phyloP scores from a whole-genome alignment of 2,888 invertebrate species.

The Xylocampa areola region DNA sequence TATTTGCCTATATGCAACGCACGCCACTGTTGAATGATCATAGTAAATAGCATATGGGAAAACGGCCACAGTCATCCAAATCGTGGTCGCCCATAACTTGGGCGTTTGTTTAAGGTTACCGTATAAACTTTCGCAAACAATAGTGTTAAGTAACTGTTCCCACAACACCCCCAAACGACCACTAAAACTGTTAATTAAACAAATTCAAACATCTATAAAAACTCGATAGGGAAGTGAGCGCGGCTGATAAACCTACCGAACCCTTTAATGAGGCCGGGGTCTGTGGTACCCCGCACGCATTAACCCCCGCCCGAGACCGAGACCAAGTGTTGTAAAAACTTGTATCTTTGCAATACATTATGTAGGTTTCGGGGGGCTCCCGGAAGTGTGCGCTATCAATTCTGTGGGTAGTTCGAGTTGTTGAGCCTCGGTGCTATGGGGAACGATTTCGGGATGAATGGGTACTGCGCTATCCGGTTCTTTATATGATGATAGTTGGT shows the following conservation, averaged over 20 bases:
- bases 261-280: conserved; percentile 58
- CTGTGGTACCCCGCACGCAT: conserved; percentile 47
- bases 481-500: neutral
- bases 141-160: conserved; percentile 43
- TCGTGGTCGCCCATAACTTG: too few species aligned
- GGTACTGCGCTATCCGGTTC: conserved; percentile 15
- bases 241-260: conserved; percentile 67
- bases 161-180: conserved; percentile 23
- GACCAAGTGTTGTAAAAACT: conserved; percentile 71
- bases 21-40: too few species aligned
- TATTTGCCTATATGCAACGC: too few species aligned
- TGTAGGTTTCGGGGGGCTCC: conserved; percentile 28
- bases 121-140: too few species aligned
- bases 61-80: too few species aligned
- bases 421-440: conserved; percentile 20
- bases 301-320: conserved; percentile 51
- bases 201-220: conserved; percentile 74
- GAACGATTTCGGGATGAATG: conserved; percentile 18
- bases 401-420: conserved; percentile 44
- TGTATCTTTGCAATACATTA: conserved; percentile 46
- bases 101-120: too few species aligned
- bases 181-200: conserved; percentile 68
- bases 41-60: too few species aligned
- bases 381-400: conserved; percentile 52
- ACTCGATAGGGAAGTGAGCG: conserved; percentile 57